These are phyloP conservation scores for Drosophila kurseongensis DNA, from an alignment of 1,140 invertebrate genomes.

Conservation along the genomic window DNA sequence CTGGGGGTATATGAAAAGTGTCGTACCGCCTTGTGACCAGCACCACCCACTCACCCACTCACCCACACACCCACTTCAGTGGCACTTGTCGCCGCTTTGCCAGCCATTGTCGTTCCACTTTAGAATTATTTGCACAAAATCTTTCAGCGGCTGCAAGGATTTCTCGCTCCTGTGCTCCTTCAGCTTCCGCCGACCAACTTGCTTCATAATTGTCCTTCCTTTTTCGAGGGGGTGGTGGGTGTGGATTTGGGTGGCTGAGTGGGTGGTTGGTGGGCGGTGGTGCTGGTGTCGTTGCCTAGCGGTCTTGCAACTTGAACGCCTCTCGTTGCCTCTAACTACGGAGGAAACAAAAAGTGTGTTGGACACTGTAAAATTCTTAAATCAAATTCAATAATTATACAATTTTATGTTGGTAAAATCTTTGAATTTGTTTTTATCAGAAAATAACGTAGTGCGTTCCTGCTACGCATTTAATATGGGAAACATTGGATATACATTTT, in stretches of 20 bases:
- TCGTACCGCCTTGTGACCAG: slow-evolving; percentile 21
- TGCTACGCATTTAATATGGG: too few species aligned
- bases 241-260: not conserved
- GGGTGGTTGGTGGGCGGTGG: slow-evolving; percentile 26
- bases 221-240: not conserved
- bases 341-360: not conserved
- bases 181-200: slow-evolving; percentile 34
- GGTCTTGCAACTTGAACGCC: slow-evolving; percentile 52
- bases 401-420: too few species aligned
- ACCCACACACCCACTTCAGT: slow-evolving; percentile 30
- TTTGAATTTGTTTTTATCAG: too few species aligned
- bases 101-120: slow-evolving; percentile 67
- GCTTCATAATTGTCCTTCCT: slow-evolving; percentile 51
- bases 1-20: slow-evolving; percentile 2
- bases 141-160: slow-evolving; percentile 52
- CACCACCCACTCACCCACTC: slow-evolving; percentile 8
- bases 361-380: not conserved
- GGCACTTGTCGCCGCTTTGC: slow-evolving; percentile 63
- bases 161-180: slow-evolving; percentile 32
- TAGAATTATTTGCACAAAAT: slow-evolving; percentile 79
- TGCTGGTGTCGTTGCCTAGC: slow-evolving; percentile 43
- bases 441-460: too few species aligned
- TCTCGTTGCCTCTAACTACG: slow-evolving; percentile 40
- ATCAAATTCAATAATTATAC: too few species aligned
- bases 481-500: too few species aligned